These are phyloP conservation scores for Nibea coibor DNA, from an alignment of 2,113 vertebrate species.

Conservation along the genomic window DNA sequence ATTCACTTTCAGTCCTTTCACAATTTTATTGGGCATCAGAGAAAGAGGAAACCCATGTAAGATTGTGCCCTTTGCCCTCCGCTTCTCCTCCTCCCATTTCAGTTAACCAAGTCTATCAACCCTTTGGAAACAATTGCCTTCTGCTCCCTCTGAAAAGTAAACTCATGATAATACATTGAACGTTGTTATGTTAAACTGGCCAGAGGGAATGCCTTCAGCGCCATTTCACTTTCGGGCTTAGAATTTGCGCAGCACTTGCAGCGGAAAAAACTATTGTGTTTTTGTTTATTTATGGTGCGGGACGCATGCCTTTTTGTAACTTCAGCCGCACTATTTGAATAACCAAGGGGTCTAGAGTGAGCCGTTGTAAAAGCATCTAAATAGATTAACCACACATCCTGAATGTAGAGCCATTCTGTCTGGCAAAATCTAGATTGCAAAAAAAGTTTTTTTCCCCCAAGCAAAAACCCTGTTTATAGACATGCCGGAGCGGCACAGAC, in stretches of 20 bases:
- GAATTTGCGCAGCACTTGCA: conserved; percentile 8
- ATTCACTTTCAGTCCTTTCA: conserved; percentile 80
- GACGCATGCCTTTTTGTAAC: conserved; percentile 28
- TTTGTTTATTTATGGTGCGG: conserved; percentile 40
- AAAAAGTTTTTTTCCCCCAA: conserved; percentile 37
- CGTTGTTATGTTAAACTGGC: conserved; percentile 62
- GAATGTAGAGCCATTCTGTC: conserved; percentile 25
- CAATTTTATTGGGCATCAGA: conserved; percentile 77
- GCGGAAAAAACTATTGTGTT: conserved; percentile 23
- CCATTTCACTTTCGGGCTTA: conserved; percentile 16
- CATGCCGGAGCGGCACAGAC: conserved; percentile 59
- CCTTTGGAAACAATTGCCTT: conserved; percentile 57
- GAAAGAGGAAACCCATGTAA: conserved; percentile 80
- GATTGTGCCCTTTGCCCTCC: conserved; percentile 76
- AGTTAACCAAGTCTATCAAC: conserved; percentile 54
- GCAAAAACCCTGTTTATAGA: conserved; percentile 61
- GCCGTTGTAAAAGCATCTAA: conserved; percentile 25
- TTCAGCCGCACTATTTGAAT: conserved; percentile 20
- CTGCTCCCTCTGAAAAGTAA: conserved; percentile 50
- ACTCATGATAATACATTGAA: conserved; percentile 43
- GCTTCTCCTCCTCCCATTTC: conserved; percentile 66
- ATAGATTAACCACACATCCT: conserved; percentile 35
- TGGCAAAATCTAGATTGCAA: conserved; percentile 30
- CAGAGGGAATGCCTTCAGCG: conserved; percentile 16
- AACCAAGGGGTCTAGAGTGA: background rate